A percentile compares a stretch with the other conserved stretches of the same genome.
These are phyloP conservation scores for Micromesistius poutassou DNA, from an alignment of 2,797 vertebrate species.

Conservation along the genomic window DNA sequence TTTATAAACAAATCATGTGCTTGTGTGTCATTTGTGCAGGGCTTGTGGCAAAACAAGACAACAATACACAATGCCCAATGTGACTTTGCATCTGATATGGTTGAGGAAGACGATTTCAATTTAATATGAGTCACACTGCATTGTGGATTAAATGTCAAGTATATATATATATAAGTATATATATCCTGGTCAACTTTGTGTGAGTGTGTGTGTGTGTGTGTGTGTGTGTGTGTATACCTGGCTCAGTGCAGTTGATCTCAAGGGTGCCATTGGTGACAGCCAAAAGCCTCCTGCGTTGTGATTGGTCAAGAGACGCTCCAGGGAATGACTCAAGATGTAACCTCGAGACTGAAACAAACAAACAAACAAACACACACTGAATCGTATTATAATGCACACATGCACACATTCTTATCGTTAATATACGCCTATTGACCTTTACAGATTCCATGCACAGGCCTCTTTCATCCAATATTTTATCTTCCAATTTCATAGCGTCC, in stretches of 20 bases:
- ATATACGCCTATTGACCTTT: background rate
- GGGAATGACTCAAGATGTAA: background rate
- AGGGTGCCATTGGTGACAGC: conserved; percentile 5
- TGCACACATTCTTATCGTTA: background rate
- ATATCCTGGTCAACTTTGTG: too few relatives aligned
- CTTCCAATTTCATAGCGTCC: too few relatives aligned
- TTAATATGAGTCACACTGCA: background rate
- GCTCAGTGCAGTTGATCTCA: conserved; percentile 25
- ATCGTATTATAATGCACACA: background rate
- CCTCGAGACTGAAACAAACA: background rate
- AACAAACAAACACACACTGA: background rate
- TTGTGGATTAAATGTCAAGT: background rate
- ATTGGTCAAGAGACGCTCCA: background rate
- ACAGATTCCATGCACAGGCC: background rate
- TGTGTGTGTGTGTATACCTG: conserved; percentile 14
- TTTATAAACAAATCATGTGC: background rate
- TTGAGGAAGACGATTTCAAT: background rate
- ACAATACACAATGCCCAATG: conserved; percentile 3
- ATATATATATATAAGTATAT: too few relatives aligned
- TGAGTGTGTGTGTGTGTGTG: too few relatives aligned
- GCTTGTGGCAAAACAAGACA: background rate
- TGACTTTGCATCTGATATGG: background rate
- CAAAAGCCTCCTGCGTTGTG: conserved; percentile 15
- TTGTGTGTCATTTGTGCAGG: background rate
- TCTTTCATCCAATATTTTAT: too few relatives aligned